These are phyloP conservation scores for Holacanthella duospinosa DNA, from an alignment of 2,888 invertebrate genomes.

Conservation along the genomic window DNA sequence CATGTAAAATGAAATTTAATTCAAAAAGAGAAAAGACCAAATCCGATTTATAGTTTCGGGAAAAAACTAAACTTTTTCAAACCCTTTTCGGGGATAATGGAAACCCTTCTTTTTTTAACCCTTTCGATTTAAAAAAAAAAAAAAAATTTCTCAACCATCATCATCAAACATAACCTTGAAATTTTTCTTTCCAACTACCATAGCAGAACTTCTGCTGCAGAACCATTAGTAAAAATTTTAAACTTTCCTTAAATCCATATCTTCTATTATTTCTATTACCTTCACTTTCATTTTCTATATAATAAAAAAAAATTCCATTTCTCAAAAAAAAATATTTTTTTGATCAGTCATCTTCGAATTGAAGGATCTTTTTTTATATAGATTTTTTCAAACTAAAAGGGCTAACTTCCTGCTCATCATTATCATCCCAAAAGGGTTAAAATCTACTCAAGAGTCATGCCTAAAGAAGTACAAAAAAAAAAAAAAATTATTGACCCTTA, in stretches of 20 bases:
- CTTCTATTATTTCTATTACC: too few relatives aligned
- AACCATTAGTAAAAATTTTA: too few relatives aligned
- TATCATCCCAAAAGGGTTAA: not conserved
- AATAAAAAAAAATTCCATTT: not conserved
- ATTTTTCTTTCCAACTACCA: too few relatives aligned
- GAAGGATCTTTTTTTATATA: not conserved
- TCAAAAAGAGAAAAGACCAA: not conserved
- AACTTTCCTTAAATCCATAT: not conserved
- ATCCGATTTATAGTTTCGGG: too few relatives aligned
- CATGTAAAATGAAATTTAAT: not conserved
- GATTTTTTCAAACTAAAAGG: not conserved
- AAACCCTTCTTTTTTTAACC: not conserved
- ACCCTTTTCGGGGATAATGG: not conserved
- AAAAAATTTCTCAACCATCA: not conserved
- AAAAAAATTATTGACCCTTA: not conserved
- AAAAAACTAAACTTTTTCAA: too few relatives aligned
- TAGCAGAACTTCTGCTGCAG: too few relatives aligned
- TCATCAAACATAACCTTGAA: too few relatives aligned
- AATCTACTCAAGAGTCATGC: too few relatives aligned
- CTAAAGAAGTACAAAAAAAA: not conserved
- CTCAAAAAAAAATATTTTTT: not conserved
- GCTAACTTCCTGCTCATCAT: not conserved
- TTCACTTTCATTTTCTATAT: slow-evolving; percentile 1
- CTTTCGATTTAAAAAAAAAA: not conserved
- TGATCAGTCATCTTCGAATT: slow-evolving; percentile 2